Base-by-base conservation (phyloP, 2,888 invertebrate genomes). In the Chrysina gloriosa region DNA sequence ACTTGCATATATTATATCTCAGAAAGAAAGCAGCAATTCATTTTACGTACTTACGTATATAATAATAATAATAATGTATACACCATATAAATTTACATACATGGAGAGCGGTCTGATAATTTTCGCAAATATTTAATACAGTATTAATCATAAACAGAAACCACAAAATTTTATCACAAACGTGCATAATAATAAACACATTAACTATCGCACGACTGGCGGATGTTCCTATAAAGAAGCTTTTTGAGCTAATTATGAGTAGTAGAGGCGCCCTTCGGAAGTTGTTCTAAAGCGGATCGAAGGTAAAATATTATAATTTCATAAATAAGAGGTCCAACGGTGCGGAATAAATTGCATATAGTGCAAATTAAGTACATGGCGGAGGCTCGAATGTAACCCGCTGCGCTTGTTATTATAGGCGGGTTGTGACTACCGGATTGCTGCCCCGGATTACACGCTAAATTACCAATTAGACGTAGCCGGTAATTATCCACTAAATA, bases 401-500 rank as follows among this genome's bases (percentile, higher is more conserved):
- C 67, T 63, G 67, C 50, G 63, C 63, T 67, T 63, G 67, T 63
- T 63, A 67, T 67, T 67, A 67, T 67, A 67, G 68, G 64, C 64
- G 68, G 64, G 47, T 31, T 39, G 56, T 39, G 47, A 65, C 68
- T 68, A 68, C 68, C 36, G 67, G 54, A 63, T 54, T 67, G 52
- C 52, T 63, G 63, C 50, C 36, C 67, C 67, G 67, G 63, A 63
- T 72, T 77, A 75, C 76, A 75, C 77, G 75, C 74, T 76, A 76
- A 77, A 77, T 77, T 77, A 77, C 75, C 77, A 76, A 77, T 77
- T 77, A 77, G 74, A 72, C 73, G 72, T 74, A 76, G 71, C 76
- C 73, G 75, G 72, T 77, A 77, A 77, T 77, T 77, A 77, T 77
- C 70, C 39, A 65, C 65, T 74, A 73, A 74, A 72, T 70, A 69